Evolutionary conservation across 2,113 vertebrate genomes (phyloP).

Genomic region (Pelvicachromis taeniatus): DNA sequence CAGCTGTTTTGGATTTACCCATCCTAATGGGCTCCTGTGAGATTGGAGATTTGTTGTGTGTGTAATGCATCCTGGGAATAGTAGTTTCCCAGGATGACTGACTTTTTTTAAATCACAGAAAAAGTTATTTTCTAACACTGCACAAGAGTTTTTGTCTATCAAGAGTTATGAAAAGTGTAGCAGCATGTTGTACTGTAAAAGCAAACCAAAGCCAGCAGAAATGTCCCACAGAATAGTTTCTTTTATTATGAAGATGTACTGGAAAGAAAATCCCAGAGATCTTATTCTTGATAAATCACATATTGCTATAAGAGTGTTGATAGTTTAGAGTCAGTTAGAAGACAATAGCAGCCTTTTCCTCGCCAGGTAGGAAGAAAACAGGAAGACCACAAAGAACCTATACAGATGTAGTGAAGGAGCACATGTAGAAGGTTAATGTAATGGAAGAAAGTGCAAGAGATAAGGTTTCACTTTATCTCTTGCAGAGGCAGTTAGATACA

Average conservation of each 20-base stretch:
- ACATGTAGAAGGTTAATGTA: not conserved
- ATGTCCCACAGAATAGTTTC: not conserved
- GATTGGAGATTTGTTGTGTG: not conserved
- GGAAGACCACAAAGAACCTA: not conserved
- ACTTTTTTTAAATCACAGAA: not conserved
- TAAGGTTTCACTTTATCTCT: not conserved
- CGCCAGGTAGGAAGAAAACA: not conserved
- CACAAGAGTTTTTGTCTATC: not conserved
- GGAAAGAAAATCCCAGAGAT: too few species aligned
- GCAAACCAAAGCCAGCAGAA: not conserved
- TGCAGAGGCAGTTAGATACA: not conserved
- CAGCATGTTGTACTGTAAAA: not conserved
- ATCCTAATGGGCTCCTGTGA: not conserved
- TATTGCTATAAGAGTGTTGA: too few species aligned
- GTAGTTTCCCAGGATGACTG: not conserved
- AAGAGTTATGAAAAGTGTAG: not conserved
- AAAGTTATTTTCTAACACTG: not conserved
- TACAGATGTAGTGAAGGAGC: not conserved
- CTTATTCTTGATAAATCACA: too few species aligned
- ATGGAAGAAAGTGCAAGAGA: not conserved
- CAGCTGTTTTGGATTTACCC: not conserved
- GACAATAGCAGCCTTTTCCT: not conserved
- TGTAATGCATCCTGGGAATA: not conserved
- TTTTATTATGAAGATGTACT: not conserved
- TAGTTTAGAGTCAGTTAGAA: too few species aligned